phyloP scores from a whole-genome alignment of 2,113 vertebrate genomes.

The Xiphophorus couchianus region DNA sequence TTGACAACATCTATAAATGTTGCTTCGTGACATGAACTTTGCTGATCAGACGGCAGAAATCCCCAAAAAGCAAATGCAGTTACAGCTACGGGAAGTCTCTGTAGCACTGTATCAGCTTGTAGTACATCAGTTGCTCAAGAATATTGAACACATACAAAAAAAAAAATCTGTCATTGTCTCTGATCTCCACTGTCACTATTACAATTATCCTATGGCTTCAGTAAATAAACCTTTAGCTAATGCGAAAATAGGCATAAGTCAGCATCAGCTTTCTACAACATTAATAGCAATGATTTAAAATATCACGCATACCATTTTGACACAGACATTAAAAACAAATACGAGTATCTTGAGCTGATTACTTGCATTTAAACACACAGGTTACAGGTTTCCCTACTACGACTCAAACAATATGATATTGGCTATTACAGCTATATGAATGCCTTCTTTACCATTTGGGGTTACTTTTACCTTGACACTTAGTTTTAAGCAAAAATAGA shows the following conservation, averaged over 20 bases:
- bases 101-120: neutral
- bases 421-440: no score
- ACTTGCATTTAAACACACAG: no score
- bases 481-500: no score
- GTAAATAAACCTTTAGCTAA: neutral
- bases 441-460: no score
- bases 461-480: no score
- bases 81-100: neutral
- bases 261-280: neutral
- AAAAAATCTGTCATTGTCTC: neutral
- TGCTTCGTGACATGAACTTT: constrained; percentile 4
- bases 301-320: no score
- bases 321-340: no score
- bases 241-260: no score
- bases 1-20: constrained; percentile 18
- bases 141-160: neutral
- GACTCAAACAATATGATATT: no score
- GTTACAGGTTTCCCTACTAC: no score
- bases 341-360: no score
- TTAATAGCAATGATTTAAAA: neutral
- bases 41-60: constrained; percentile 20
- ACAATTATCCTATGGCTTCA: neutral
- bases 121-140: neutral
- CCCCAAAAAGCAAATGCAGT: constrained; percentile 11
- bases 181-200: constrained; percentile 3